Evolutionary conservation across 2,113 vertebrate genomes (phyloP).

Genomic region (Pterocles burchelli): DNA sequence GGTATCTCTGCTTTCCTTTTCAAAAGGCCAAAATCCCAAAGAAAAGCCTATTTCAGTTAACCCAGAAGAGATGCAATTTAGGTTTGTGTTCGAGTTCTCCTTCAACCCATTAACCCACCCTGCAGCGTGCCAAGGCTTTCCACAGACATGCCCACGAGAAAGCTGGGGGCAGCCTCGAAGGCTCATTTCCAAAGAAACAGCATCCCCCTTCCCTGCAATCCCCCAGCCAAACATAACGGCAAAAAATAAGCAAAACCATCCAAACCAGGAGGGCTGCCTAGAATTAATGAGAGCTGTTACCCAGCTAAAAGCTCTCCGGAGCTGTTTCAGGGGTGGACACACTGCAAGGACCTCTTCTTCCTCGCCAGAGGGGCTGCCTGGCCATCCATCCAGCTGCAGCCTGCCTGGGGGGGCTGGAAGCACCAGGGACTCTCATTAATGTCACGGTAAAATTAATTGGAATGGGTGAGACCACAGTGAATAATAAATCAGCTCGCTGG

Average conservation of each 20-base stretch:
- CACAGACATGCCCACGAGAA: rapidly evolving
- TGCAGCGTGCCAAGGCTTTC: rapidly evolving
- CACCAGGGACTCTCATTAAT: neutral
- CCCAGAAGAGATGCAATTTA: neutral
- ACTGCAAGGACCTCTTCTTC: neutral
- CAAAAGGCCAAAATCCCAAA: neutral
- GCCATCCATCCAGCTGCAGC: neutral
- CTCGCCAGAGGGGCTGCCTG: rapidly evolving
- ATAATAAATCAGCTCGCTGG: neutral
- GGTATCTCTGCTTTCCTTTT: neutral
- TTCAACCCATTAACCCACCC: neutral
- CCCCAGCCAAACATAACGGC: neutral
- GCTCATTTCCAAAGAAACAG: neutral
- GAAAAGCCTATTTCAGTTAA: rapidly evolving
- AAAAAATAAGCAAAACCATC: neutral
- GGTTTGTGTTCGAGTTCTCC: neutral
- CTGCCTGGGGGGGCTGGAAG: neutral
- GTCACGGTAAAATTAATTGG: neutral
- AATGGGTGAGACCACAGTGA: neutral
- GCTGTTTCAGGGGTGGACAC: neutral
- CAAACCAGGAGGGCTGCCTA: neutral
- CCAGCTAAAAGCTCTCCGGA: neutral
- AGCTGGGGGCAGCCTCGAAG: neutral
- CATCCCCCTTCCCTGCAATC: neutral
- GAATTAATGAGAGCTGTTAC: neutral